Base-by-base conservation (phyloP, 1,140 invertebrate species). In the Calliopsis andreniformis region DNA sequence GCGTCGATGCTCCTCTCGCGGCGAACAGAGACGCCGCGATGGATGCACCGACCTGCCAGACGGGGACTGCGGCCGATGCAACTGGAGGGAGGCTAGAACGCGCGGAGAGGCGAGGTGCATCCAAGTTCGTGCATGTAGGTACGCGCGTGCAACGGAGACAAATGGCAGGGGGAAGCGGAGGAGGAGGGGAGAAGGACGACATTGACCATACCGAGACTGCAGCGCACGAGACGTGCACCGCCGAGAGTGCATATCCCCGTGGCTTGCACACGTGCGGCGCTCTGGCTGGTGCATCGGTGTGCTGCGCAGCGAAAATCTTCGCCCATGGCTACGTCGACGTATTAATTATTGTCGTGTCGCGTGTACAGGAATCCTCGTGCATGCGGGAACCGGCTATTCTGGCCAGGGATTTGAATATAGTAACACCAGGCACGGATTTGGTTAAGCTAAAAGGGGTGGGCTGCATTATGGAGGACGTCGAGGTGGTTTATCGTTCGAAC, bases 341-440 rank as follows among this genome's bases (percentile, higher is more conserved):
- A 73, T 73, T 72, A 78, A 78, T 78, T 78, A 72, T 77, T 55
- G 51, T 35, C 62, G 51, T 42, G 62, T 67, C 39, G 49, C 51
- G 39, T 73, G 30, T 56, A 68, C 53, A 55, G 12, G 7, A 47
- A n/a, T 61, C 25, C n/a, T 8, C 45, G 55, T 25, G 59, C 25
- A 30, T 16, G n/a, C 45, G 35, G 58, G 23, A 47, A 64, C 47
- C 23, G 35, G 59, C 25, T 53, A 63, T 71, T 61, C 59, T 43
- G 35, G 20, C n/a, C 28, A 20, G 45, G 25, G 35, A 51, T 64
- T 43, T 43, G 59, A 63, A 72, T 72, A 70, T 47, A n/a, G 55
- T n/a, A 49, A 23, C 55, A 32, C 20, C 32, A n/a, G 25, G 49
- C 43, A 53, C 30, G 67, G 28, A 23, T 68, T 39, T 39, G 10